Base-by-base conservation (phyloP, 2,888 invertebrate genomes). In the Leuctra nigra region DNA sequence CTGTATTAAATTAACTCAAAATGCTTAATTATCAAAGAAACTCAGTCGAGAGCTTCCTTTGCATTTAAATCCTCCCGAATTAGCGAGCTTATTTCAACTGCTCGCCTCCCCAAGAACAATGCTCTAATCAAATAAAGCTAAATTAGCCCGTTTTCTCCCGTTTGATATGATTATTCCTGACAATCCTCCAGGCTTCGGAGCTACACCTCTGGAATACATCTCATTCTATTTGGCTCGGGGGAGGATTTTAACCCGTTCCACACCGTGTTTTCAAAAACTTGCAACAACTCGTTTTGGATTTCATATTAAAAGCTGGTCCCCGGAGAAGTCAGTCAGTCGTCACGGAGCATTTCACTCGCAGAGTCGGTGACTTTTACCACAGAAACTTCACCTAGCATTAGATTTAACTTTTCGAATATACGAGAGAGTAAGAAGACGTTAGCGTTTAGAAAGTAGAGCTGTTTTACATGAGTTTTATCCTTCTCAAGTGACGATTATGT, bases 31-130 rank as follows among this genome's bases (percentile, higher is more conserved):
- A 57, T 53, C 57, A 57, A 53, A 41, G 53, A 46, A 57, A 57
- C 36, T 46, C 57, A 47, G 36, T 24, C 35, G 46, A 23, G 44
- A 52, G 41, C 56, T 58, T 44, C 52, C 56, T 61, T 61, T 61
- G 61, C 61, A 61, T 61, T 61, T 61, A 61, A 61, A 61, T 57
- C 58, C 61, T 23, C 52, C 48, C 14, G 57, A 59, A 59, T 59
- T 59, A 59, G 57, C 16, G 20, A 35, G 22, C 50, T 4, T 3
- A 7, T 18, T 4, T 6, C 29, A 6, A 6, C 7, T 29, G 7
- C 20, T 11, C 23, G 20, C 44, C 23, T 44, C 14, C 20, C 44
- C 44, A 44, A 29, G 29, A 7, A 33, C 20, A 33, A 23, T 35
- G 36, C 41, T 47, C 56, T 59, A 60, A 60, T 60, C 57, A 58